Evolutionary conservation across 2,797 vertebrate species (phyloP), one percentile per base, ranked within the genome.

Genomic region (Podarcis lilfordi): DNA sequence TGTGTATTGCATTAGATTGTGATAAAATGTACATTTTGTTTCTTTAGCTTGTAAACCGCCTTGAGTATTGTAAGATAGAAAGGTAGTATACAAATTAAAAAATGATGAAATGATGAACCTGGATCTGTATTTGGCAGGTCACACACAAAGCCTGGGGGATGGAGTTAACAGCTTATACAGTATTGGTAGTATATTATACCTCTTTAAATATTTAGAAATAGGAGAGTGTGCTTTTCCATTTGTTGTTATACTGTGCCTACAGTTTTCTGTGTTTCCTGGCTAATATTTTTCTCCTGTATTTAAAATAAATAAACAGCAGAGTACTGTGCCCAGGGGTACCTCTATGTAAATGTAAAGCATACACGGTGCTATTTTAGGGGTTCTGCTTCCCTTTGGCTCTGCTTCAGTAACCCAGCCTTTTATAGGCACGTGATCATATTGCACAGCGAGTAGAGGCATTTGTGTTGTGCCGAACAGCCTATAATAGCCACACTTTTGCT

Each of bases 301-400:
- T 11, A 37, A 82, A 72, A 87, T 23, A 32, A 8, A 50, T 45
- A 59, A 87, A 90, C 94, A 45, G 15, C 21, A 86, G 89, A 88
- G n/a, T 90, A 27, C 89, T 78, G 66, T 93, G 32, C 21, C 8
- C 64, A 75, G 32, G 32, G 81, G 50, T 37, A 86, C 83, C 84
- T 87, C 84, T 89, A 91, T 83, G 90, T 93, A 94, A 92, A 45
- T 85, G 37, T 21, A 35, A 77, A 89, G 80, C 75, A 40, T 84
- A 85, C 76, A 87, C 68, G 80, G 78, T 81, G 61, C 85, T 94
- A 93, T 95, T 96, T 95, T 95, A 93, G 93, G 91, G 78, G 80
- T 74, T 15, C 71, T 21, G 45, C 92, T 85, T 88, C 93, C 87
- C 23, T 91, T 93, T 87, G 89, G 90, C 83, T 92, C 75, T 95